phyloP scores from a whole-genome alignment of 2,888 invertebrate genomes.

The Lampropteryx suffumata region DNA sequence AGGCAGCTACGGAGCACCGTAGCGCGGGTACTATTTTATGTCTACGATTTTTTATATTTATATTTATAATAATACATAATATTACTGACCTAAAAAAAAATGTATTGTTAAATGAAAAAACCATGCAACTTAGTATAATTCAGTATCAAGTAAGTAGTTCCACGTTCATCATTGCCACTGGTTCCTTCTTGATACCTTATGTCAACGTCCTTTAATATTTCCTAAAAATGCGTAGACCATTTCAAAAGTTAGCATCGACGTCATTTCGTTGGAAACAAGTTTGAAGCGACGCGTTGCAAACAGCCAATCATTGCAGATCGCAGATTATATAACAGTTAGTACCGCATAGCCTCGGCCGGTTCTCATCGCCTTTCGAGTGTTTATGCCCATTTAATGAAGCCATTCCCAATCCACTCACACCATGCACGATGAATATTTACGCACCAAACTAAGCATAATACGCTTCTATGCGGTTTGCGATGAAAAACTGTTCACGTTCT shows the following conservation, averaged over 20 bases:
- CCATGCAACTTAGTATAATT: too few relatives aligned
- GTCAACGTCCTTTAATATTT: too few relatives aligned
- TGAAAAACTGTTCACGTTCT: conserved; percentile 81
- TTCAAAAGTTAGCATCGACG: not conserved
- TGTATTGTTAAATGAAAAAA: too few relatives aligned
- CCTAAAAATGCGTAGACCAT: not conserved
- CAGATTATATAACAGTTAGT: conserved; percentile 22
- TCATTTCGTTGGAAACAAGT: conserved; percentile 9
- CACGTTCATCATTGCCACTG: too few relatives aligned
- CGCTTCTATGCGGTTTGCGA: conserved; percentile 73
- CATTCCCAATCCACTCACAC: conserved; percentile 65
- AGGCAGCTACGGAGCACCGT: conserved; percentile 1
- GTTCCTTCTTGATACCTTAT: not conserved
- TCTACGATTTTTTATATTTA: too few relatives aligned
- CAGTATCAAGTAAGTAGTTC: too few relatives aligned
- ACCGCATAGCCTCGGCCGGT: conserved; percentile 3
- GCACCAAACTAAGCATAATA: conserved; percentile 61
- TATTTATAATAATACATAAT: too few relatives aligned
- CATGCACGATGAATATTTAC: conserved; percentile 72
- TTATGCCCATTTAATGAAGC: conserved; percentile 52
- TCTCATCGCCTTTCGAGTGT: not conserved
- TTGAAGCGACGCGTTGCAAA: conserved; percentile 1
- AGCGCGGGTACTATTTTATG: not conserved
- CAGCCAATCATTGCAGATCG: conserved; percentile 20
- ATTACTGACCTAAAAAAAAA: too few relatives aligned